Percentiles rank a stretch among this genome's conserved stretches.
Evolutionary conservation across 2,888 invertebrate species (phyloP).

Genomic region (Metopia argyrocephala): DNA sequence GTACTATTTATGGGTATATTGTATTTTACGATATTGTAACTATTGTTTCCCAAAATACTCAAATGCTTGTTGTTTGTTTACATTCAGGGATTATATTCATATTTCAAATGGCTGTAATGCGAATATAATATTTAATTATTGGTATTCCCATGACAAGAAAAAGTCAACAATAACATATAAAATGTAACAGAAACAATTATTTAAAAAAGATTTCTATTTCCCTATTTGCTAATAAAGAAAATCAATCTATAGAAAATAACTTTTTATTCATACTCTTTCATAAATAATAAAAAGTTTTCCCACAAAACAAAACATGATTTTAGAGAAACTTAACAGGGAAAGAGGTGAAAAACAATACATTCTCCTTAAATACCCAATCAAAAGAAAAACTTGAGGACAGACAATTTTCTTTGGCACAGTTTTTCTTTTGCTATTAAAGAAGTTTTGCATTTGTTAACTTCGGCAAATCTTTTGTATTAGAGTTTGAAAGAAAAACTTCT

Average conservation of each 20-base stretch:
- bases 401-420: slow-evolving; percentile 36
- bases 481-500: neutral
- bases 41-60: no score
- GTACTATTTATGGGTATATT: slow-evolving; percentile 9
- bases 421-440: slow-evolving; percentile 23
- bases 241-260: no score
- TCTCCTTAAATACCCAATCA: slow-evolving; percentile 10
- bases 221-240: no score
- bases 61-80: no score
- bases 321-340: no score
- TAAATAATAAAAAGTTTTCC: slow-evolving; percentile 26
- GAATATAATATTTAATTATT: slow-evolving; percentile 48
- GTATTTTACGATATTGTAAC: no score
- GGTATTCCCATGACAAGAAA: slow-evolving; percentile 59
- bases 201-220: slow-evolving; percentile 8
- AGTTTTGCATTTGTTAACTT: neutral
- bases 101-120: no score
- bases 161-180: neutral
- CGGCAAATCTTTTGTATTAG: neutral
- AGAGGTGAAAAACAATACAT: neutral
- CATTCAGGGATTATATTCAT: neutral
- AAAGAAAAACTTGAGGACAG: slow-evolving; percentile 9
- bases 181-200: slow-evolving; percentile 22
- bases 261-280: no score
- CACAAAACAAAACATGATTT: neutral